Evolutionary conservation across 1,140 invertebrate species (phyloP), one percentile per base, ranked within the genome.

Genomic region (Adoxophyes honmai): DNA sequence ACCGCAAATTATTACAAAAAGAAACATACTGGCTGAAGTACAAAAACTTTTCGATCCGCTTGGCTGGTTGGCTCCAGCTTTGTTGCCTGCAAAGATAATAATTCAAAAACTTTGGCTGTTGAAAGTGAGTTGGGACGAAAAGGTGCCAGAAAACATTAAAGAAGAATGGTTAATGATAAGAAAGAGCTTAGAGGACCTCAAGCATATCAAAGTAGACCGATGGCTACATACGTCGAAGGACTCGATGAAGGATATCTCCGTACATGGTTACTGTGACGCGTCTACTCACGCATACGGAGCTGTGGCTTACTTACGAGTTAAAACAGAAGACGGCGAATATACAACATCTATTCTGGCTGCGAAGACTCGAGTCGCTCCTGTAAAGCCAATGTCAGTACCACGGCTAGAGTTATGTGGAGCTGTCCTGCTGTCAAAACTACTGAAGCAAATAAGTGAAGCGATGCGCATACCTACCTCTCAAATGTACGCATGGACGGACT

Each of bases 71-170:
- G 63, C 73, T 1, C 90, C 90, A n/a, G 58, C 81, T 0, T 72
- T 82, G 1, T 66, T 90, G 4, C 57, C 15, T 4, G 71, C 75
- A 10, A 90, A 91, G 69, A 77, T 90, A 0, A 57, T 90, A 0
- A 74, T 91, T 11, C 89, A 91, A 71, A 60, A 75, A 34, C 35
- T 91, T 4, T 88, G 88, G 87, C 21, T 71, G 9, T 6, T 54
- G 10, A 58, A 70, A 5, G 6, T 73, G 1, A 64, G 62, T 3
- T 90, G 87, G 88, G 89, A 90, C 56, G 65, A 80, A 8, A 6
- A 10, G 4, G 8, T 78, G 1, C 48, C 60, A 4, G 8, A 33
- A 4, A 57, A 63, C 0, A 14, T 68, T 7, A 21, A 9, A 56
- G 5, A 37, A 10, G 36, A 67, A 57, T 67, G 60, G 64, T 33